phyloP scores from a whole-genome alignment of 2,888 invertebrate species.

The Tenthredo distinguenda region DNA sequence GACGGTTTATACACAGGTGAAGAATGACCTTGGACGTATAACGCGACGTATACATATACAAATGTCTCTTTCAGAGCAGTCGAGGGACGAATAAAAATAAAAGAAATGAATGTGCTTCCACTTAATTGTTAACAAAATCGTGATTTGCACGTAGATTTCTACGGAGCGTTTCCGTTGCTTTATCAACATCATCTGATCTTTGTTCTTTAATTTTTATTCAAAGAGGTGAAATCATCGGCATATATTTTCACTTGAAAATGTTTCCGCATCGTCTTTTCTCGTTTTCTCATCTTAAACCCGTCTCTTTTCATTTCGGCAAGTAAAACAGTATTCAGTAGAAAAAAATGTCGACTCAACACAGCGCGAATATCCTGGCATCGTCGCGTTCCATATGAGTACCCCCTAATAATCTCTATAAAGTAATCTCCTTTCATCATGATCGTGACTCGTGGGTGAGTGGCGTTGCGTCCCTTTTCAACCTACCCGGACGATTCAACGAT shows the following conservation, averaged over 20 bases:
- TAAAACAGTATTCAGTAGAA: not conserved
- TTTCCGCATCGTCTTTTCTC: not conserved
- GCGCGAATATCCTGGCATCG: not conserved
- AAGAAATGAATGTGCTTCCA: not conserved
- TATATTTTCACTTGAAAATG: not conserved
- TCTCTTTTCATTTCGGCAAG: not conserved
- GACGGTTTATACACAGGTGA: not conserved
- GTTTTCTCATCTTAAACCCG: not conserved
- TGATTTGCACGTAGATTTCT: not conserved
- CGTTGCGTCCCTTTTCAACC: not conserved
- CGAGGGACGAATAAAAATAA: not conserved
- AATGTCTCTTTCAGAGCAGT: not conserved
- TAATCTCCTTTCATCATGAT: slow-evolving; percentile 21
- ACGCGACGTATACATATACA: not conserved
- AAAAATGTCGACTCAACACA: not conserved
- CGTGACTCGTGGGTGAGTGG: slow-evolving; percentile 7
- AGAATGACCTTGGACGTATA: not conserved
- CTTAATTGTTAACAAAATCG: not conserved
- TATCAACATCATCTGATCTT: not conserved
- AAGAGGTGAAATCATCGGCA: not conserved
- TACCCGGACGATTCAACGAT: not conserved
- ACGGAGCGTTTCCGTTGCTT: not conserved
- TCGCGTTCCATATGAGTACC: not conserved
- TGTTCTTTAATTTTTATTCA: not conserved
- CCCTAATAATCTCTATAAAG: slow-evolving; percentile 23